Base-by-base conservation (phyloP, 1,140 invertebrate species). In the Odontomachus brunneus region DNA sequence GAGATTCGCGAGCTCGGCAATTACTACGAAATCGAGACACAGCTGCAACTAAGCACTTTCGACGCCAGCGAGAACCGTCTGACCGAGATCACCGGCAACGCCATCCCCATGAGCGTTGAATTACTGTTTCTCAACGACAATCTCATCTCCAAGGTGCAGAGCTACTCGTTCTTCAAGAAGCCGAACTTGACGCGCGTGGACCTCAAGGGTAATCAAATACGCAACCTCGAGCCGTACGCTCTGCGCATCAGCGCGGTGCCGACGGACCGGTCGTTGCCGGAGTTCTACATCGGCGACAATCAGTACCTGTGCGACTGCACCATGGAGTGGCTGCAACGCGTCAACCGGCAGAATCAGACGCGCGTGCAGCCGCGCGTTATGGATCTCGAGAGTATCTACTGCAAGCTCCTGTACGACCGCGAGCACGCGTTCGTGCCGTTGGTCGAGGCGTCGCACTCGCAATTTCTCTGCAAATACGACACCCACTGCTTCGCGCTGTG, bases 121-220 rank as follows among this genome's bases (percentile, higher is more conserved):
- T 95, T 97, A 87, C 93, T 98, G 5, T 97, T 97, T 89, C 94
- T 98, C 33, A 97, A 97, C 89, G 96, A 98, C 91, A 99, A 99
- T 94, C 94, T 96, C 53, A 98, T 99, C 84, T 96, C 96, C 26
- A 97, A 97, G 94, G 97, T 99, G 65, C 97, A 98, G 89, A 97
- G 97, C 0, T 98, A 98, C 88, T 97, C 98, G n/a, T 98, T 98
- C 93, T 97, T 98, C 93, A 97, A 98, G 91, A 99, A 98, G 92
- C 97, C 97, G 2, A 98, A 98, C 92, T 93, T 98, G 66, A 98
- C 97, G 1, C 94, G 97, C 66, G 97, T 98, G 1, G 97, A 98
- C 92, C 93, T 99, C 53, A 97, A 96, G 86, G 96, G 97, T 57
- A 99, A 99, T 92, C 96, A 97, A 89, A 96, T 99, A 89, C 96